Evolutionary conservation across 2,797 vertebrate genomes (phyloP), one percentile per base, ranked within the genome.

Genomic region (Xenentodon cancila): DNA sequence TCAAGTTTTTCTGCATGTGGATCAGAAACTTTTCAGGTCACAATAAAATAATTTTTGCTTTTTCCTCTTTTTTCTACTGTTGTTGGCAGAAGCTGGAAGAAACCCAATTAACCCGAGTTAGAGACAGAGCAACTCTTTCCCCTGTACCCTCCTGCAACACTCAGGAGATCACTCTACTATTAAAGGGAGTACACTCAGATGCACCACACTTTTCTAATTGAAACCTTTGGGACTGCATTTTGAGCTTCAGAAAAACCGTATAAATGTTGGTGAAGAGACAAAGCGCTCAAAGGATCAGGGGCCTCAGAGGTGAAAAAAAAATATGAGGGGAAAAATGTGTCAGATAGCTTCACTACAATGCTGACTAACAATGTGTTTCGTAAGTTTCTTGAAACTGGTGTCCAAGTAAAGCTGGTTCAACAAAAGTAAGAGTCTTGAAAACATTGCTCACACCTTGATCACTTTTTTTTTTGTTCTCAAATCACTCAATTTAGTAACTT

Each of bases 71-170:
- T 25, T 55, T 62, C 61, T 48, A 42, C 67, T 75, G 66, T 85
- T 84, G 68, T 84, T 72, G 85, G 84, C 77, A 84, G 80, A 85
- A 84, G 80, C 89, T 87, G 79, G 89, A 88, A 91, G 84, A 82
- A 91, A 84, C 80, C 91, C 91, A 93, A 93, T 93, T 93, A 93
- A 91, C 90, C 92, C 86, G 37, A 85, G 90, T 92, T 90, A 88
- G 84, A 91, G 86, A 83, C 83, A 81, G 84, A 79, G 82, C 82
- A 88, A 80, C 82, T 81, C 83, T 85, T 88, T 72, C 75, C 71
- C 75, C 74, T 73, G 59, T 82, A 75, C 65, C 84, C 80, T 69
- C 84, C 88, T 65, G 68, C 81, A 89, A 79, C 88, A 91, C 92
- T 90, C 87, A 65, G 84, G 92, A 93, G 90, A 93, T 89, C 89